Conservation (phyloP, 2,888 invertebrate species). For the Mayetiola destructor region DNA sequence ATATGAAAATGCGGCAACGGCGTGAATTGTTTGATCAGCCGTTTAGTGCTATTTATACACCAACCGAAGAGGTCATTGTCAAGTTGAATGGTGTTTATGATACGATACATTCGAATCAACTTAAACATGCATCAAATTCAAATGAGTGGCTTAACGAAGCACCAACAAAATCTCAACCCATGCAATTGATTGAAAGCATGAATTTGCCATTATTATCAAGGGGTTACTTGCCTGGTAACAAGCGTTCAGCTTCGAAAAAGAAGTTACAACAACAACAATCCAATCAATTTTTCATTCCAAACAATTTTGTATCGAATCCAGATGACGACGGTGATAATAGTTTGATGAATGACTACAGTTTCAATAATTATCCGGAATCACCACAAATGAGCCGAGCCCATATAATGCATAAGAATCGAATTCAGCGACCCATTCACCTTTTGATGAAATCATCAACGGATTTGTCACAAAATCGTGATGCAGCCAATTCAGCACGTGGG, state of each 20-base stretch:
- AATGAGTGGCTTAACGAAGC: not conserved
- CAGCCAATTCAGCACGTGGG: conserved; percentile 16
- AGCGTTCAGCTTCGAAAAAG: not conserved
- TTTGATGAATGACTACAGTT: conserved; percentile 5
- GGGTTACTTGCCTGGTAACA: too few relatives aligned
- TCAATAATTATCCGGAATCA: conserved; percentile 4
- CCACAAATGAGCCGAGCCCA: not conserved
- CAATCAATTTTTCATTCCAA: not conserved
- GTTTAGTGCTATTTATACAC: conserved; percentile 5
- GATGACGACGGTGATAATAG: conserved; percentile 9
- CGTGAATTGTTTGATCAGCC: conserved; percentile 6
- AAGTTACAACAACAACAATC: conserved; percentile 1
- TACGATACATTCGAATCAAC: too few relatives aligned
- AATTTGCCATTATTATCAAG: too few relatives aligned
- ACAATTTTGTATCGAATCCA: conserved; percentile 5
- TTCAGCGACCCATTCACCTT: not conserved
- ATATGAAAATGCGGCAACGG: not conserved
- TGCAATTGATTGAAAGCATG: not conserved
- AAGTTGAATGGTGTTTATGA: conserved; percentile 2
- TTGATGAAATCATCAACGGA: conserved; percentile 15
- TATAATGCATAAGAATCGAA: not conserved
- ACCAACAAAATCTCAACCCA: not conserved
- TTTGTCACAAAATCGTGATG: conserved; percentile 17
- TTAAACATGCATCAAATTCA: too few relatives aligned
- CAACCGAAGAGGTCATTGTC: conserved; percentile 9